Base-by-base conservation (phyloP, 2,888 invertebrate species). In the Drosophila antonietae region DNA sequence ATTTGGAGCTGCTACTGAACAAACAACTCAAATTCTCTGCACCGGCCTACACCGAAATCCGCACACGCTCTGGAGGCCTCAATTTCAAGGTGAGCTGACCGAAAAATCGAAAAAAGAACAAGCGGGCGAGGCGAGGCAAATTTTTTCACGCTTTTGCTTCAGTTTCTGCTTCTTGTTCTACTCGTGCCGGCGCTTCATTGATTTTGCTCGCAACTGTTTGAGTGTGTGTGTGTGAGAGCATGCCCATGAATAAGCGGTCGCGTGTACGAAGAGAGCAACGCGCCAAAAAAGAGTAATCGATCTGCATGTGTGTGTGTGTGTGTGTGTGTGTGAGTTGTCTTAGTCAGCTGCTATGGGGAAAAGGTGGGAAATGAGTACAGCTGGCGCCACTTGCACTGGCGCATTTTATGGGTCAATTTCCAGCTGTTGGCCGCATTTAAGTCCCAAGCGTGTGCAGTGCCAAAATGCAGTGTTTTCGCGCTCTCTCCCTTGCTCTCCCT, bases 31-130 rank as follows among this genome's bases (percentile, higher is more conserved):
- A 91, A 63, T 91, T 90, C 62, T 87, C 90, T 37, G 75, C 91
- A 46, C 88, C 90, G 69, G 91, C 90, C 0, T 91, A 91, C 60
- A 85, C 81, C 43, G 87, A 91, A 78, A 90, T 91, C 53, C 90
- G 91, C 51, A 87, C 90, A 60, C 81, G 85, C 63, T 80, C 81
- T 53, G 76, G 83, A 75, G 66, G 80, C 52, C 77, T 80, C 9
- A 78, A 75, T 65, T 68, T 80, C 74, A 91, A 91, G 91, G 91
- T 91, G 84, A 90, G 80, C 44, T 7, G 9, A 53, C 28, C 12
- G 37, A 53, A 43, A 43, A 44, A 53, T 33, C 37, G 35, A 41
- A 31, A 35, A 51, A 47, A 47, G 47, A 51, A 55, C 14, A 20
- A 53, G 15, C 35, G 35, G 35, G 23, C 9, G 35, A 70, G 62